Evolutionary conservation across 2,113 vertebrate species (phyloP), one percentile per base, ranked within the genome.

Genomic region (Lota lota): DNA sequence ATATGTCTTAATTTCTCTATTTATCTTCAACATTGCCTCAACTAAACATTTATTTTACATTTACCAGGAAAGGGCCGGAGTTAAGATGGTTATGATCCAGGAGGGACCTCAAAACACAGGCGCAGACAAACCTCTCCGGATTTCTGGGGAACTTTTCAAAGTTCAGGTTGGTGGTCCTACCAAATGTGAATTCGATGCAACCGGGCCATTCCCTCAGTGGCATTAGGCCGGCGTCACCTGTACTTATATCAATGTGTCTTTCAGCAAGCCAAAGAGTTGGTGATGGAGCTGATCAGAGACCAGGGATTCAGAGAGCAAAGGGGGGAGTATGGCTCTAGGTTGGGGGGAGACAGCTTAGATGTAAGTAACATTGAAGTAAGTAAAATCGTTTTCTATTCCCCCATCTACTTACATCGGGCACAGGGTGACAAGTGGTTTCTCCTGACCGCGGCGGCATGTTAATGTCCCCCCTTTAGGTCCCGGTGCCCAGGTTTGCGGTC

Each of bases 81-180:
- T 99, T 67, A 99, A 99, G 90, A 99, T 99, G 97, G 97, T 99
- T 17, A 99, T 99, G 97, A 99, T 99, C 88, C 97, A 99, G 78
- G 97, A 99, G 63, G 97, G 97, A 5, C 97, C 97, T 8, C 97
- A 99, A 81, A 99, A 99, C 87, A 99, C 97, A 68, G 97, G 97
- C 17, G 94, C 96, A 69, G 97, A 99, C 88, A 99, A 99, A 78
- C 97, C 97, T 22, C 95, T 99, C 71, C 93, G 97, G 77, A 99
- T 99, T 89, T 96, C 97, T 70, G 97, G 97, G 76, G 97, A 99
- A 77, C 96, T 96, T 22, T 99, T 96, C 69, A 99, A 99, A 96
- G 97, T 99, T 83, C 97, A 99, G 79, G 97, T 99, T 80, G 81
- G 69, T 36, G 21, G 16, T 15, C 51, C 51, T 53, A 15, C 17